Conservation (phyloP, 2,888 invertebrate species). For the Oxyteleia sp. region DNA sequence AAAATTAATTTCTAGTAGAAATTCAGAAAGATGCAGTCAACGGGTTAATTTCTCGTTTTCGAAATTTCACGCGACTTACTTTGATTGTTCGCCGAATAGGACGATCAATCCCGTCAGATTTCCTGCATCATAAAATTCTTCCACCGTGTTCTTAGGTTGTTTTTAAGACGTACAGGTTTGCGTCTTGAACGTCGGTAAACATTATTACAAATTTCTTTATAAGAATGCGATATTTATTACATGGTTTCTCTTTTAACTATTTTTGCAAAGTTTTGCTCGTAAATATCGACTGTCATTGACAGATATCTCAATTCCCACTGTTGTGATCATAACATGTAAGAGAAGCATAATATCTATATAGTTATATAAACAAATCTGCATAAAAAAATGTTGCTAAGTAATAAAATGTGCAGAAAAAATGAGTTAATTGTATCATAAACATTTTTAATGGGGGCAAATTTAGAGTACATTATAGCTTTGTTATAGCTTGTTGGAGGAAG, state of each 20-base stretch:
- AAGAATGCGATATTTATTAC: slow-evolving; percentile 17
- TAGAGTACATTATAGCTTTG: slow-evolving; percentile 20
- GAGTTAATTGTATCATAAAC: not conserved
- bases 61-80: slow-evolving; percentile 10
- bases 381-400: not conserved
- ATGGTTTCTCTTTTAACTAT: slow-evolving; percentile 22
- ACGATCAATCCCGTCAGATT: slow-evolving; percentile 3
- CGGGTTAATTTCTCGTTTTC: not conserved
- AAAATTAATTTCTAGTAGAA: too few relatives aligned
- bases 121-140: slow-evolving; percentile 1
- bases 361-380: not conserved
- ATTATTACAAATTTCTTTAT: slow-evolving; percentile 12
- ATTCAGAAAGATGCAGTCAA: not conserved
- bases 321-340: not conserved
- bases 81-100: slow-evolving; percentile 8
- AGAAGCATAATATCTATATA: not conserved
- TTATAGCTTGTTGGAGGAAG: slow-evolving; percentile 1
- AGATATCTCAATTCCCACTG: slow-evolving; percentile 13
- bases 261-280: slow-evolving; percentile 4
- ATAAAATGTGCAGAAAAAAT: not conserved
- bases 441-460: not conserved
- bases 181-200: slow-evolving; percentile 1
- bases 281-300: slow-evolving; percentile 17
- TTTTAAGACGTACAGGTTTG: too few relatives aligned
- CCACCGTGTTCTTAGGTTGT: not conserved